Conservation (phyloP, 2,797 vertebrate species). For the Sebastes wilsoni region DNA sequence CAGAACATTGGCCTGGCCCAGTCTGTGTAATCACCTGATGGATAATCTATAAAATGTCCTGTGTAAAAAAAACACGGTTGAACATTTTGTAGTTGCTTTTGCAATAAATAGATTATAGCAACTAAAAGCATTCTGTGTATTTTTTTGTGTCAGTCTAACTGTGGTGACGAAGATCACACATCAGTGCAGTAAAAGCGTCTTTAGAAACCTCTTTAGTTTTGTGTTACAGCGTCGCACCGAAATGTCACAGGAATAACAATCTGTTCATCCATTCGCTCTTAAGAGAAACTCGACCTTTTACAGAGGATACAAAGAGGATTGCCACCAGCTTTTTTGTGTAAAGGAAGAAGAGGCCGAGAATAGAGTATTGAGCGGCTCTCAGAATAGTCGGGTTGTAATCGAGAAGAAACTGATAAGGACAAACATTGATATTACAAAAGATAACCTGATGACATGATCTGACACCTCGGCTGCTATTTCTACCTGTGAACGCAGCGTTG, state of each 20-base stretch:
- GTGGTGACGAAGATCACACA: neutral
- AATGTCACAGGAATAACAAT: constrained; percentile 62
- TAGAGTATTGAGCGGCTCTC: constrained; percentile 36
- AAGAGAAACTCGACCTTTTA: constrained; percentile 41
- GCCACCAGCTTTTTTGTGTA: constrained; percentile 20
- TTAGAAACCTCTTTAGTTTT: neutral
- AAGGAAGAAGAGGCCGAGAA: constrained; percentile 39
- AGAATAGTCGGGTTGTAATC: constrained; percentile 16
- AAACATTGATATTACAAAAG: constrained; percentile 26
- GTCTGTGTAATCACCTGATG: constrained; percentile 37
- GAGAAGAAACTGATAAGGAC: constrained; percentile 45
- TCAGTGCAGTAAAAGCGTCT: neutral
- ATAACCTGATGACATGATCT: constrained; percentile 41
- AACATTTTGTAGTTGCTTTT: constrained; percentile 14
- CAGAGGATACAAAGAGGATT: constrained; percentile 34
- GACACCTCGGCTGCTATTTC: neutral
- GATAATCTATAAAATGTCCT: neutral
- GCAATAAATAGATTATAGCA: constrained; percentile 34
- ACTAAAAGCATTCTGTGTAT: neutral
- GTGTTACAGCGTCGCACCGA: constrained; percentile 9
- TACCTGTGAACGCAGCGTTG: neutral
- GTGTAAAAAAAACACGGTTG: neutral
- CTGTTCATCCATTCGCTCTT: constrained; percentile 21
- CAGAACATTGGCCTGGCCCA: constrained; percentile 59
- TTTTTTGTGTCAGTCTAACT: constrained; percentile 4